Percentiles rank a stretch among this genome's conserved stretches.
phyloP scores from a whole-genome alignment of 1,140 invertebrate species.

The Eciton burchellii region DNA sequence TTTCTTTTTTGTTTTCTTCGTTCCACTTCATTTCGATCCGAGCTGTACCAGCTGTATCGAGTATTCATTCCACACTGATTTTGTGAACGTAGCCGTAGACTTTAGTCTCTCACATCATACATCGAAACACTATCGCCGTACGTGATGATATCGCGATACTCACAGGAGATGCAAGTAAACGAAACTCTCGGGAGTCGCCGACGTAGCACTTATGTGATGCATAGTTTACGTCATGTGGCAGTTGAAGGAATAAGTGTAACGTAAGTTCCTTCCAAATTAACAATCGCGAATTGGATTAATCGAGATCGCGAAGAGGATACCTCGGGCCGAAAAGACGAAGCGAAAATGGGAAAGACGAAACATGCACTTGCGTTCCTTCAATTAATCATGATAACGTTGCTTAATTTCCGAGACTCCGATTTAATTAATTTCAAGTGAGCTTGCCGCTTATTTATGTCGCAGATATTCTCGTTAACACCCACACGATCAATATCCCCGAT shows the following conservation, averaged over 20 bases:
- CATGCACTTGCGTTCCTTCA: constrained; percentile 5
- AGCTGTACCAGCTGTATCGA: constrained; percentile 53
- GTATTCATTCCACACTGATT: constrained; percentile 52
- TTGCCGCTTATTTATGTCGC: constrained; percentile 3
- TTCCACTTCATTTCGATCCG: constrained; percentile 35
- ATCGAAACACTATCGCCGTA: constrained; percentile 35
- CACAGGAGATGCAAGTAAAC: constrained; percentile 63
- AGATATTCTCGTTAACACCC: not conserved
- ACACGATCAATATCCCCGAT: not conserved
- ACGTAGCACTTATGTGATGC: not conserved
- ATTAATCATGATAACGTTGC: not conserved
- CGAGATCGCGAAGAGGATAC: not conserved
- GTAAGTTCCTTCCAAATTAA: constrained; percentile 18
- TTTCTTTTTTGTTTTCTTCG: too few species aligned
- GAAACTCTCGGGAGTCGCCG: too few species aligned
- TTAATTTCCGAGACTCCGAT: not conserved
- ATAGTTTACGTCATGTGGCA: constrained; percentile 24
- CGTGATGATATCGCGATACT: constrained; percentile 48
- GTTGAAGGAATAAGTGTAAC: constrained; percentile 32
- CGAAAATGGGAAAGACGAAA: too few species aligned
- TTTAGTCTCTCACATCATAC: constrained; percentile 44
- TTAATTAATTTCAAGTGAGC: constrained; percentile 3
- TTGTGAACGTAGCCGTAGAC: constrained; percentile 69
- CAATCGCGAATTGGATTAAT: not conserved
- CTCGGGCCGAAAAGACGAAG: not conserved